Evolutionary conservation across 2,797 vertebrate species (phyloP).

Genomic region (Coregonus ussuriensis): DNA sequence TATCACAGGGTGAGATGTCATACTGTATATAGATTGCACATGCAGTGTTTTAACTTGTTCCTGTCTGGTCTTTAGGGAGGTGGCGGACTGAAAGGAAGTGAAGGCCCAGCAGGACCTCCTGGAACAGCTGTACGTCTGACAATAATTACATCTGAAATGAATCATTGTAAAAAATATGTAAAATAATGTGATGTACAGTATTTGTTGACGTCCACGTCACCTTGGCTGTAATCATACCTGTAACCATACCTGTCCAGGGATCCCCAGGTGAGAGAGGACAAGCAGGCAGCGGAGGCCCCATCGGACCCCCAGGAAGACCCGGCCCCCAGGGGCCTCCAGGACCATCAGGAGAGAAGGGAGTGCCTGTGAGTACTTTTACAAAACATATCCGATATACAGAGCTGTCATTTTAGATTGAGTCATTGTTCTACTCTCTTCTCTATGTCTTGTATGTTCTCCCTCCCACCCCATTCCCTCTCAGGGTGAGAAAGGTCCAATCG

Average conservation of each 20-base stretch:
- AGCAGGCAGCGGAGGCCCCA: constrained; percentile 84
- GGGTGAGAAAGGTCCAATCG: constrained; percentile 91
- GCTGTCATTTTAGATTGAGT: neutral
- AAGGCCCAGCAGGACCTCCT: constrained; percentile 90
- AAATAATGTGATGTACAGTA: neutral
- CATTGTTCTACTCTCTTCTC: neutral
- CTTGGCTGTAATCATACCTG: neutral
- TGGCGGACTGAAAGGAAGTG: constrained; percentile 87
- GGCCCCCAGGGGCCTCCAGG: constrained; percentile 91
- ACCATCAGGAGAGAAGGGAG: constrained; percentile 87
- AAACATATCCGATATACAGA: neutral
- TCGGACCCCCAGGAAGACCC: constrained; percentile 89
- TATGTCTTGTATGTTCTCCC: neutral
- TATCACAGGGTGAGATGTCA: neutral
- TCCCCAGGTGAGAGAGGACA: constrained; percentile 88
- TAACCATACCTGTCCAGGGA: constrained; percentile 70
- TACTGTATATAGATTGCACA: neutral
- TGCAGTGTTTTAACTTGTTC: neutral
- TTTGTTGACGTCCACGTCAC: neutral
- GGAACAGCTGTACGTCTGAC: constrained; percentile 85
- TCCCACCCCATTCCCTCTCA: constrained; percentile 36
- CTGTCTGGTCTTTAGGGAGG: constrained; percentile 75
- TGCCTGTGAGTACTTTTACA: constrained; percentile 80
- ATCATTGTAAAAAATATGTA: neutral
- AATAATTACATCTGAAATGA: neutral